Conservation (phyloP, 1,140 invertebrate species). For the Cepaea nemoralis region DNA sequence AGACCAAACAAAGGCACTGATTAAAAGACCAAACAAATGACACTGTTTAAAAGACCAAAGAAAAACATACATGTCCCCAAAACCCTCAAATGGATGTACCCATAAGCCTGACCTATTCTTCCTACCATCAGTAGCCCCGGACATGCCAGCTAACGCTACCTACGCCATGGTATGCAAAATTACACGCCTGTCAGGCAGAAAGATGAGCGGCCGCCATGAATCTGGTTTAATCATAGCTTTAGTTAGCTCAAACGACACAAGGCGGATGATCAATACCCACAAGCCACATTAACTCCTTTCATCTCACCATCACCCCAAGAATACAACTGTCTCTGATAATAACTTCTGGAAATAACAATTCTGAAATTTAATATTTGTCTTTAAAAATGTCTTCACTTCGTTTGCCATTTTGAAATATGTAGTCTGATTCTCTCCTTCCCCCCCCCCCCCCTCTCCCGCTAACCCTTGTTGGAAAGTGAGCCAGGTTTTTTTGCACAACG, state of each 20-base stretch:
- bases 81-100: too few relatives aligned
- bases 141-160: too few relatives aligned
- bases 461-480: neutral
- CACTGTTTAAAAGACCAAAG: too few relatives aligned
- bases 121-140: too few relatives aligned
- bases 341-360: constrained; percentile 3
- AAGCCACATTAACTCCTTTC: neutral
- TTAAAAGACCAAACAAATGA: too few relatives aligned
- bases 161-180: too few relatives aligned
- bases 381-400: neutral
- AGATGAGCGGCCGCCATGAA: neutral
- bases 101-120: too few relatives aligned
- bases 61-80: too few relatives aligned
- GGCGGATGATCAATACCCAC: neutral
- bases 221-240: neutral
- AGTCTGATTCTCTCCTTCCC: constrained; percentile 3
- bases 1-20: too few relatives aligned
- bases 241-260: constrained; percentile 1
- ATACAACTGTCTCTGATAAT: neutral
- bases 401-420: constrained; percentile 15
- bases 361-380: neutral
- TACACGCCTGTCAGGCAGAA: too few relatives aligned
- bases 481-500: neutral
- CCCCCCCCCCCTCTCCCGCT: too few relatives aligned
- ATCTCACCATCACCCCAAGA: neutral